Percentiles rank a stretch among this genome's conserved stretches.
These are phyloP conservation scores for Catonia carolina DNA, from an alignment of 2,888 invertebrate genomes.

Conservation along the genomic window DNA sequence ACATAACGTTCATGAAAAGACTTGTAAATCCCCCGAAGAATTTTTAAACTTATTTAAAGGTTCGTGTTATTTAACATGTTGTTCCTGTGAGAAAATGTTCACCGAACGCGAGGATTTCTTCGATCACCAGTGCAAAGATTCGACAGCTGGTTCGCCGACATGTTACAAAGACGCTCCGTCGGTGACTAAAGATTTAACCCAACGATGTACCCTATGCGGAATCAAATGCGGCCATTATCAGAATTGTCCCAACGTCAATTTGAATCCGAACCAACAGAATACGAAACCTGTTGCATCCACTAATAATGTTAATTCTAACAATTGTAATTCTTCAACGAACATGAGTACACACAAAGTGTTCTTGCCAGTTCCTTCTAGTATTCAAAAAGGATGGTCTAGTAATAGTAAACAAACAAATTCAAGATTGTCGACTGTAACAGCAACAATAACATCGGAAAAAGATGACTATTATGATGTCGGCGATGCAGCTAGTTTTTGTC, in stretches of 20 bases:
- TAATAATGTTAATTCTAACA: not conserved
- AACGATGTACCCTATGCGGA: constrained; percentile 42
- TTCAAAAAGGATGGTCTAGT: not conserved
- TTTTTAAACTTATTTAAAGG: constrained; percentile 57
- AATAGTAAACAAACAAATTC: not conserved
- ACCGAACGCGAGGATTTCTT: constrained; percentile 63
- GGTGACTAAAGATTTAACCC: constrained; percentile 37
- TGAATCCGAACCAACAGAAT: not conserved
- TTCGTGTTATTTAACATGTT: constrained; percentile 70
- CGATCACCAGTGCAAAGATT: constrained; percentile 57
- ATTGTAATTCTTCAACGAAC: not conserved
- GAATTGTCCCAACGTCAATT: constrained; percentile 38
- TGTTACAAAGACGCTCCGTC: constrained; percentile 35
- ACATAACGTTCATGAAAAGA: constrained; percentile 67
- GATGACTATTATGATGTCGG: constrained; percentile 26
- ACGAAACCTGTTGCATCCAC: not conserved
- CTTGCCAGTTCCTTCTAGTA: not conserved
- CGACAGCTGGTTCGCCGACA: constrained; percentile 11
- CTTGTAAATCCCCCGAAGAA: constrained; percentile 59
- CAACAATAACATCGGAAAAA: constrained; percentile 3
- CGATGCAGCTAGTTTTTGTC: constrained; percentile 30
- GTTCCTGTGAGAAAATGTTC: constrained; percentile 72
- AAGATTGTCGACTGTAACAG: not conserved
- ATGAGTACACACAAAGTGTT: not conserved
- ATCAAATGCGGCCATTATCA: constrained; percentile 41